A percentile compares a stretch with the other conserved stretches of the same genome.
phyloP scores from a whole-genome alignment of 2,888 invertebrate genomes.

The Eupeodes latifasciatus region DNA sequence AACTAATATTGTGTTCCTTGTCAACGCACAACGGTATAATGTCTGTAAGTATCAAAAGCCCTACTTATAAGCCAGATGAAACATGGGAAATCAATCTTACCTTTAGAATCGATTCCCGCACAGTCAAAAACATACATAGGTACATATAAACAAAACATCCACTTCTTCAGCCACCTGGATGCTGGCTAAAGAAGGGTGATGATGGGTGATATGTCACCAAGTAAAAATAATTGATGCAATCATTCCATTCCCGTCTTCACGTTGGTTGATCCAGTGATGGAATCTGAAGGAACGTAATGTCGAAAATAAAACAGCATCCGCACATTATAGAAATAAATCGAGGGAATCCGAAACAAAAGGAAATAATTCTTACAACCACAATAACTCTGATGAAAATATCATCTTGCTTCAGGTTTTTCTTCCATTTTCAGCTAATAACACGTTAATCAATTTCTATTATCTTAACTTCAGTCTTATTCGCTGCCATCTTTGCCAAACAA shows the following conservation, averaged over 20 bases:
- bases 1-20: slow-evolving; percentile 36
- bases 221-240: slow-evolving; percentile 63
- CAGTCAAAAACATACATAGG: slow-evolving; percentile 53
- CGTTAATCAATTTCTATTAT: slow-evolving; percentile 69
- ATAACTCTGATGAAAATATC: slow-evolving; percentile 28
- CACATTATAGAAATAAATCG: slow-evolving; percentile 16
- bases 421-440: slow-evolving; percentile 68
- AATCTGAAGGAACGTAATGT: neutral
- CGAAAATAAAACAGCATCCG: neutral
- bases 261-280: slow-evolving; percentile 1
- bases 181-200: neutral
- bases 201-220: slow-evolving; percentile 2
- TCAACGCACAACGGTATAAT: slow-evolving; percentile 28
- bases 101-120: slow-evolving; percentile 60
- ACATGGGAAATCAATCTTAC: slow-evolving; percentile 66
- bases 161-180: slow-evolving; percentile 17
- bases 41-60: slow-evolving; percentile 23
- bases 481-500: neutral
- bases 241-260: slow-evolving; percentile 37
- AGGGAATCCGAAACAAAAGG: slow-evolving; percentile 8
- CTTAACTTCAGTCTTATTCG: slow-evolving; percentile 27
- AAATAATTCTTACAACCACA: slow-evolving; percentile 26
- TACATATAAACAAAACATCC: slow-evolving; percentile 36
- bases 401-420: slow-evolving; percentile 48
- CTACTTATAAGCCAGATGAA: slow-evolving; percentile 52